Conservation (phyloP, 2,797 vertebrate genomes). For the Dendrocincla fuliginosa region DNA sequence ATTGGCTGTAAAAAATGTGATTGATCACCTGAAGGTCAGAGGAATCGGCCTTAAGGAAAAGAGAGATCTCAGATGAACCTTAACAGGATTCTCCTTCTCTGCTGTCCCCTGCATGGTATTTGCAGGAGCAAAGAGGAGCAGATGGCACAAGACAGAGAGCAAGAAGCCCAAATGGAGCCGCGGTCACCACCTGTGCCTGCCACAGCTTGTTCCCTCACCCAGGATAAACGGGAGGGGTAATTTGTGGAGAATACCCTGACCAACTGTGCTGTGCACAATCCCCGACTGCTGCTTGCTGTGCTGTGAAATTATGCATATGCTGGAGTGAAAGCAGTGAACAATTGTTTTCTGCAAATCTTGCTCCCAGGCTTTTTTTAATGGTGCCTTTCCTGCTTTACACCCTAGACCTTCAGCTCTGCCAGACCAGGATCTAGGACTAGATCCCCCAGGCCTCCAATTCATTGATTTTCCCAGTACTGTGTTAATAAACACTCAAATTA, state of each 20-base stretch:
- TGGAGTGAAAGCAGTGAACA: not conserved
- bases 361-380: not conserved
- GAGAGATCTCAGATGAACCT: not conserved
- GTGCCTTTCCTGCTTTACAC: not conserved
- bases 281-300: not conserved
- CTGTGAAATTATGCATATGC: constrained; percentile 2
- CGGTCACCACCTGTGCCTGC: constrained; percentile 2
- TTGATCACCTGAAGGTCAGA: not conserved
- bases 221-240: not conserved
- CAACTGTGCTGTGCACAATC: not conserved
- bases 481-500: not conserved
- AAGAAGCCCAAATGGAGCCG: not conserved
- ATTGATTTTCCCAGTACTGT: not conserved
- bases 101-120: not conserved
- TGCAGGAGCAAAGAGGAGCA: constrained; percentile 3
- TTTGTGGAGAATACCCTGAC: not conserved
- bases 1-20: not conserved
- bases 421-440: not conserved
- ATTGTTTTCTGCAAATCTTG: not conserved
- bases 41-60: not conserved
- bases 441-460: not conserved
- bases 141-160: constrained; percentile 12
- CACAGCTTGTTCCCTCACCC: constrained; percentile 12
- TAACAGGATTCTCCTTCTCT: not conserved
- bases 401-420: not conserved